phyloP scores from a whole-genome alignment of 2,888 invertebrate genomes.

The Spodoptera exigua region DNA sequence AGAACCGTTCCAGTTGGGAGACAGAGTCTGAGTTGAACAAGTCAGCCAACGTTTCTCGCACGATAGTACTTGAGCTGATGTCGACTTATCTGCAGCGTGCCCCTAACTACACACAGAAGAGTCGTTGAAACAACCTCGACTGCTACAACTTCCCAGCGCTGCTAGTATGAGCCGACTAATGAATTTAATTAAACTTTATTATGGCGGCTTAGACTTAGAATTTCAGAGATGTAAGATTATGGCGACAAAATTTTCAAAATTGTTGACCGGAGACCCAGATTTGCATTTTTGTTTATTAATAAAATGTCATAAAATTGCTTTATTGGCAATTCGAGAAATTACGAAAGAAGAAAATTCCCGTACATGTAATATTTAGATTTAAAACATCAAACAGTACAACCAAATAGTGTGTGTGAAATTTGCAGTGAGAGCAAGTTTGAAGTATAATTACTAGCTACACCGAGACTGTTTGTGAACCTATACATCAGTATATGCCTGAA shows the following conservation, averaged over 20 bases:
- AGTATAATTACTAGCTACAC: no score
- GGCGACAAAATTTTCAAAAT: neutral
- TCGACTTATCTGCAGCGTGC: constrained; percentile 64
- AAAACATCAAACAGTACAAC: no score
- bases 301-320: no score
- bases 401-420: no score
- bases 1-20: constrained; percentile 61
- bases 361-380: no score
- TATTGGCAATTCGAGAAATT: no score
- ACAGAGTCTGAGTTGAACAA: constrained; percentile 61
- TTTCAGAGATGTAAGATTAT: constrained; percentile 16
- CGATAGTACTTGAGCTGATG: constrained; percentile 64
- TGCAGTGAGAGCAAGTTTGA: no score
- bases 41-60: constrained; percentile 60
- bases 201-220: constrained; percentile 40
- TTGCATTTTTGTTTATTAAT: no score
- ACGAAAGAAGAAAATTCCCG: no score
- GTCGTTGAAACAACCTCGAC: constrained; percentile 43
- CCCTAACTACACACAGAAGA: constrained; percentile 57
- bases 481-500: constrained; percentile 13
- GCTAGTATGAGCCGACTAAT: constrained; percentile 39
- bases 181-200: constrained; percentile 40
- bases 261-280: no score
- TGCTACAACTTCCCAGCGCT: constrained; percentile 40
- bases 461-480: constrained; percentile 16